Evolutionary conservation across 2,888 invertebrate species (phyloP), one percentile per base, ranked within the genome.

Genomic region (Heliothis peltigera): DNA sequence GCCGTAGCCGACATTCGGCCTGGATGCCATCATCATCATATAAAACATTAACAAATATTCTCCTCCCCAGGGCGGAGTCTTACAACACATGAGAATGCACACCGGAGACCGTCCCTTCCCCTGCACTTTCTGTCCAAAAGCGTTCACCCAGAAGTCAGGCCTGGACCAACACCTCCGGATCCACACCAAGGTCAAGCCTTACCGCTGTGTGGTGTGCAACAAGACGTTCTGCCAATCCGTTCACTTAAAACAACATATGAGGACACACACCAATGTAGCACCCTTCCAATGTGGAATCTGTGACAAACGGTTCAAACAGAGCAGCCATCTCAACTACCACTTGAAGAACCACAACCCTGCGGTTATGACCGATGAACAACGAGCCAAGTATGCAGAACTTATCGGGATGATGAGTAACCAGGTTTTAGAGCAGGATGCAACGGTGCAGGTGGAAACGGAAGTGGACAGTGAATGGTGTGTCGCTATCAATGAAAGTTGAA

Each of bases 81-180:
- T 87, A 0, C 94, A 93, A 17, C 94, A 94, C 66, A 91, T 91
- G 90, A 59, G 94, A 0, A 89, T 90, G 89, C 94, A 94, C 72
- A 91, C 91, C 0, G 94, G 94, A 0, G 91, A 91, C 74, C 82
- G 92, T 0, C 95, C 95, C 0, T 95, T 90, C 84, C 67, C 84
- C 0, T 95, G 95, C 84, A 85, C 89, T 0, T 87, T 85, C 79
- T 95, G 95, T 63, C 64, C 85, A 0, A 95, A 95, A 48, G 81
- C 92, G 0, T 95, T 95, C 89, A 93, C 94, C 0, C 95, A 95
- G 75, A 95, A 94, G 51, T 92, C 94, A 0, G 95, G 95, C 0
- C 82, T 94, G 0, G 94, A 94, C 56, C 95, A 95, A 43, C 95
- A 95, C 12, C 65, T 91, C 0, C 81, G 95, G 0, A 95, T 91